Base-by-base conservation (phyloP, 2,797 vertebrate genomes). In the Loriculus beryllinus region DNA sequence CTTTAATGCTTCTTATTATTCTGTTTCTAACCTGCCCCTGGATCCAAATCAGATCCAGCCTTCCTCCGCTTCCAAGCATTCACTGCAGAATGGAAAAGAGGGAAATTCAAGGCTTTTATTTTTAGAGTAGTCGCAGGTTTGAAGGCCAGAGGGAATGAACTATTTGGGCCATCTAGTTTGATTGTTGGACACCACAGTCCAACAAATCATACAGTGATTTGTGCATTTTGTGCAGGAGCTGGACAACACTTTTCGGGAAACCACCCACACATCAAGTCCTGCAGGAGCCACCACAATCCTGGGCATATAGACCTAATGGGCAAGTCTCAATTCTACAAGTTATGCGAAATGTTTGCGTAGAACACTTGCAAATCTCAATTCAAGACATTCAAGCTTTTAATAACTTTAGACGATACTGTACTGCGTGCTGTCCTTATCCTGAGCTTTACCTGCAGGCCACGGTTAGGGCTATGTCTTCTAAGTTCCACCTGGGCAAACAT, bases 1-100 rank as follows among this genome's bases (percentile, higher is more conserved):
- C 88, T 95, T 91, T 85, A 91, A 87, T 84, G 54, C 33, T 62
- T 72, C 77, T 72, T 95, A 75, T 85, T 90, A 81, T 81, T 83
- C 91, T 72, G 60, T 60, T 95, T 89, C 90, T 87, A 94, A 84
- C 91, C 92, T 88, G 83, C 56, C 67, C 20, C 20, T 82, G 79
- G 59, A 78, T 93, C 47, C 91, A 90, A 93, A 85, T 60, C 43
- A 63, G 48, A 84, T 62, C 60, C 76, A 84, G 62, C 37, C 35
- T 70, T 29, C 43, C 78, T 89, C 13, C 13, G 22, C 28, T 85
- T 79, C 69, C 67, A 81, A 88, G 52, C 37, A 37, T 68, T 90
- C 52, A 47, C 33, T 69, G 60, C 33, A 56, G 85, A 92, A 80
- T 72, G 31, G 59, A 80, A 92, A 84, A 57, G 48, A n/a, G 10